phyloP scores from a whole-genome alignment of 2,797 vertebrate species.

The Crocidura indochinensis region DNA sequence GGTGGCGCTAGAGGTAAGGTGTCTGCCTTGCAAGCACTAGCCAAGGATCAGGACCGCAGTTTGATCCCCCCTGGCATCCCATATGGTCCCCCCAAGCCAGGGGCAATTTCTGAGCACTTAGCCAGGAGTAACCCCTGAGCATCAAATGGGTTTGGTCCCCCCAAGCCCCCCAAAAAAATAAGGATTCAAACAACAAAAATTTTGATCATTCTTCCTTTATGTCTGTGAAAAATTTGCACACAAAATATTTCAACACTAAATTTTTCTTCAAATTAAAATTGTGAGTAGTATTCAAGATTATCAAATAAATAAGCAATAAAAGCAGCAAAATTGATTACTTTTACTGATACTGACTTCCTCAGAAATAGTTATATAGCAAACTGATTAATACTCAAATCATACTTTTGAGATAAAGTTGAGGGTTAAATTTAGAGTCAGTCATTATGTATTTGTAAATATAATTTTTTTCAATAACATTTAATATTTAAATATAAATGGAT shows the following conservation, averaged over 20 bases:
- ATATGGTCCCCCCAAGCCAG: too few relatives aligned
- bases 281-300: slow-evolving; percentile 20
- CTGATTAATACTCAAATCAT: not conserved
- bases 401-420: slow-evolving; percentile 23
- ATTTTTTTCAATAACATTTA: slow-evolving; percentile 41
- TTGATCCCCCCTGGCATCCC: too few relatives aligned
- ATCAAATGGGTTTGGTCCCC: too few relatives aligned
- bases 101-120: too few relatives aligned
- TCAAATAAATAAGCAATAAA: slow-evolving; percentile 29
- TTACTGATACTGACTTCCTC: not conserved
- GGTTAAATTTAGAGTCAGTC: slow-evolving; percentile 42
- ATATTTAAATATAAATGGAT: slow-evolving; percentile 5
- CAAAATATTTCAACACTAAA: not conserved
- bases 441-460: slow-evolving; percentile 29
- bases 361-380: not conserved
- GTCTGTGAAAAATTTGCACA: not conserved
- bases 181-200: slow-evolving; percentile 24
- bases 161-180: not conserved
- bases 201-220: not conserved
- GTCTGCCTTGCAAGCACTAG: too few relatives aligned
- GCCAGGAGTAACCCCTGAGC: too few relatives aligned
- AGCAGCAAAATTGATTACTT: not conserved
- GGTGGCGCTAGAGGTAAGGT: too few relatives aligned
- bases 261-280: slow-evolving; percentile 40
- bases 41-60: too few relatives aligned